Percentiles rank a stretch among this genome's conserved stretches.
These are phyloP conservation scores for Corythoichthys intestinalis DNA, from an alignment of 2,113 vertebrate genomes.

Conservation along the genomic window DNA sequence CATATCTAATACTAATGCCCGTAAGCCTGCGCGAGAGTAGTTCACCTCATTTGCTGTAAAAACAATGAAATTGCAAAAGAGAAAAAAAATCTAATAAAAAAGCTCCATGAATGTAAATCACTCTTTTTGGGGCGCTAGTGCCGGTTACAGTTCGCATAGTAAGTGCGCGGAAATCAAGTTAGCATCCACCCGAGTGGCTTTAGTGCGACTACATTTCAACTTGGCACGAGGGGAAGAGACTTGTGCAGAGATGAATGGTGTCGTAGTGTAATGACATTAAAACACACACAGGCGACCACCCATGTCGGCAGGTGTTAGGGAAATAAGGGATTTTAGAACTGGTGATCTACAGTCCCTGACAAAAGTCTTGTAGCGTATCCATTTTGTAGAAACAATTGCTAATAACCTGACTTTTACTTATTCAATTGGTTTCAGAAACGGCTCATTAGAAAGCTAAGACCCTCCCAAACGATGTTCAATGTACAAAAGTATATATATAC, in stretches of 20 bases:
- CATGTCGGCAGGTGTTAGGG: conserved; percentile 63
- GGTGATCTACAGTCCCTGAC: conserved; percentile 51
- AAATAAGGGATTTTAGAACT: conserved; percentile 55
- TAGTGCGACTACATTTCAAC: conserved; percentile 38
- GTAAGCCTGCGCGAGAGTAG: conserved; percentile 31
- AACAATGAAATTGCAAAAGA: conserved; percentile 54
- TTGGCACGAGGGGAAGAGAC: conserved; percentile 11
- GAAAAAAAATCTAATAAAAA: conserved; percentile 72
- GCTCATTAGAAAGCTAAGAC: no score
- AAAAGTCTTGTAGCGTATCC: no score
- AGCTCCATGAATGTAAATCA: conserved; percentile 74
- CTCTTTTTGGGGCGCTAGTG: conserved; percentile 39
- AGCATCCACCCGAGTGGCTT: conserved; percentile 60
- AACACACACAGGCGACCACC: conserved; percentile 47
- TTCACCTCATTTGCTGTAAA: conserved; percentile 45
- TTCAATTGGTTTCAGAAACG: no score
- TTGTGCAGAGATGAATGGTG: conserved; percentile 24
- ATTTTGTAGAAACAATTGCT: no score
- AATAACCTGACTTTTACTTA: no score
- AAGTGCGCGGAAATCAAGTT: conserved; percentile 53
- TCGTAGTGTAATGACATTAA: conserved; percentile 66
- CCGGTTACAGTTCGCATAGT: conserved; percentile 43
- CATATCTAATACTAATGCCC: conserved; percentile 62
- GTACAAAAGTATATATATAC: no score
- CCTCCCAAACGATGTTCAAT: no score